These are phyloP conservation scores for Bradypodion ventrale DNA, from an alignment of 2,797 vertebrate species.

Conservation along the genomic window DNA sequence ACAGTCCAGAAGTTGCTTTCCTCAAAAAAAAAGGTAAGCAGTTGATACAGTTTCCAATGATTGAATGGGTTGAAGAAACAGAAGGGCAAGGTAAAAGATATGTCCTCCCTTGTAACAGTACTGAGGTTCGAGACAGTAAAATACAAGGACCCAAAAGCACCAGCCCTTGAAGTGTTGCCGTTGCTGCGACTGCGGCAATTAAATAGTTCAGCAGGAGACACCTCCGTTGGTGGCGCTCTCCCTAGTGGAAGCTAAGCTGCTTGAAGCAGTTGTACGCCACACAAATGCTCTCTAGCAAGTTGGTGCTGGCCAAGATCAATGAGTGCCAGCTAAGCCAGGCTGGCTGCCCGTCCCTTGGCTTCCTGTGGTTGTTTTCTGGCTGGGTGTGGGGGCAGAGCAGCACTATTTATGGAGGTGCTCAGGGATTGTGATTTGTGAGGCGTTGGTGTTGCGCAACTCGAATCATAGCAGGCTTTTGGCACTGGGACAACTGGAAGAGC, in stretches of 20 bases:
- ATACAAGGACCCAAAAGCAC: background rate
- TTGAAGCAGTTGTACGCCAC: slow-evolving; percentile 11
- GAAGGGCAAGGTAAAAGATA: slow-evolving; percentile 22
- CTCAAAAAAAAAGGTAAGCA: slow-evolving; percentile 57
- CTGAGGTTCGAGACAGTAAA: slow-evolving; percentile 44
- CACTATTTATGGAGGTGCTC: slow-evolving; percentile 82
- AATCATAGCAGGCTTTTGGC: slow-evolving; percentile 69
- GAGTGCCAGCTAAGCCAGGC: slow-evolving; percentile 66
- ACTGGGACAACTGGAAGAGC: slow-evolving; percentile 65
- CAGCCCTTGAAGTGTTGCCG: slow-evolving; percentile 31
- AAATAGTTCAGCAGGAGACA: slow-evolving; percentile 57
- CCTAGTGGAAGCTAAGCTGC: slow-evolving; percentile 49
- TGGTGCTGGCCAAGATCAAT: slow-evolving; percentile 67
- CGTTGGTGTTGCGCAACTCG: slow-evolving; percentile 73
- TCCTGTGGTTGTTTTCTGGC: slow-evolving; percentile 75
- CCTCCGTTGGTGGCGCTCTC: slow-evolving; percentile 26
- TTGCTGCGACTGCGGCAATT: slow-evolving; percentile 57
- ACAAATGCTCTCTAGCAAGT: slow-evolving; percentile 63
- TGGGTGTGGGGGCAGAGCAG: slow-evolving; percentile 65
- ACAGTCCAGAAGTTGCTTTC: slow-evolving; percentile 72
- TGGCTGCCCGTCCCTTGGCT: slow-evolving; percentile 69
- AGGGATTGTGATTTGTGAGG: slow-evolving; percentile 74
- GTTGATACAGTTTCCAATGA: slow-evolving; percentile 54
- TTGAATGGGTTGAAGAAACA: slow-evolving; percentile 46
- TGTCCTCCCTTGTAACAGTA: slow-evolving; percentile 60